Base-by-base conservation (phyloP, 2,113 vertebrate genomes). In the Hoplias malabaricus region DNA sequence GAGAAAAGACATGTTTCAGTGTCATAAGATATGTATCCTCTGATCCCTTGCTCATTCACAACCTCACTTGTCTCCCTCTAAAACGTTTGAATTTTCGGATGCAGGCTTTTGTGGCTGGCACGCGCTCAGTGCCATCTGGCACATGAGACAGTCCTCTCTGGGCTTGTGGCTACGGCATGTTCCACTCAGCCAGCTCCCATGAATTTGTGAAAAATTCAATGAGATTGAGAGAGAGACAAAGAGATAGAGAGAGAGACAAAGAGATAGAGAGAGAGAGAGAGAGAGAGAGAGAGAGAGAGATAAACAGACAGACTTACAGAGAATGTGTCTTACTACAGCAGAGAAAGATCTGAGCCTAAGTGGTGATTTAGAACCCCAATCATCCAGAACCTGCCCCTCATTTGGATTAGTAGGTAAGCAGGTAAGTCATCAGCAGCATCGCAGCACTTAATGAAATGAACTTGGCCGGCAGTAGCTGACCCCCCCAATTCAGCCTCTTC, bases 361-460 rank as follows among this genome's bases (percentile, higher is more conserved):
- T 4, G 3, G 12, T 59, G 27, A 42, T 67, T 69, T 67, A 33
- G 40, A 59, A 23, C 27, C 34, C 5, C 53, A 23, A 33, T 66
- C 59, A 74, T 40, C 46, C 34, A 43, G n/a, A 56, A 53, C 33
- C 48, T 31, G 46, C 31, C 19, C 29, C 62, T 79, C 48, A 62
- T 65, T 34, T n/a, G 57, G 10, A 42, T 75, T 70, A 57, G 42
- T 29, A 36, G 34, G 11, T 33, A 57, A 53, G 61, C 23, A 78
- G 63, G 62, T 33, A 73, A 29, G 36, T 50, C 57, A 77, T 46
- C 65, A 12, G 33, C 25, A 72, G 48, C 36, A 42, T 36, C 53
- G 56, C 19, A 23, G 16, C 31, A 12, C 48, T 65, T 85, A 73
- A 88, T 85, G 54, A 82, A 82, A 77, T 84, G 14, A 27, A 80